These are phyloP conservation scores for Channa argus DNA, from an alignment of 2,113 vertebrate genomes.

Conservation along the genomic window DNA sequence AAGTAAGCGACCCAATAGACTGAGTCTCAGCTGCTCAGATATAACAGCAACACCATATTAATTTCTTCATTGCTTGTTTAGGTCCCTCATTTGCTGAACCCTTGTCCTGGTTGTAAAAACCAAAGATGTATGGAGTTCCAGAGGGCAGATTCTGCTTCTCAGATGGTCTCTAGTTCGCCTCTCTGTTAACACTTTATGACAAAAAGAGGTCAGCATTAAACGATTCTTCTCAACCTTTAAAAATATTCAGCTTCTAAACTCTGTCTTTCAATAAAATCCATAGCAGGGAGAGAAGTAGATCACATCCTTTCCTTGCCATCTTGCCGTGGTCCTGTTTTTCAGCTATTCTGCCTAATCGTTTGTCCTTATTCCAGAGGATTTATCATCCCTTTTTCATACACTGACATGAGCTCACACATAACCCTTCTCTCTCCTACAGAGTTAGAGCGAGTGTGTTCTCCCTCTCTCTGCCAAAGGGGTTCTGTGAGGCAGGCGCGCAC, in stretches of 20 bases:
- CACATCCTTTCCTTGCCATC: constrained; percentile 52
- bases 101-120: constrained; percentile 12
- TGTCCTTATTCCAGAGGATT: constrained; percentile 67
- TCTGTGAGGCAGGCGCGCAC: constrained; percentile 74
- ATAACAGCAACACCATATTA: constrained; percentile 44
- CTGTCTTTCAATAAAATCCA: constrained; percentile 47
- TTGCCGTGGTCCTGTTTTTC: constrained; percentile 41
- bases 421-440: constrained; percentile 58
- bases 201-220: constrained; percentile 10
- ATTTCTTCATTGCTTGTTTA: constrained; percentile 30
- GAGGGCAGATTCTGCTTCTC: constrained; percentile 40
- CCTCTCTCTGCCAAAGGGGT: constrained; percentile 69
- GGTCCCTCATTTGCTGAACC: constrained; percentile 31
- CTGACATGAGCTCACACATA: constrained; percentile 75
- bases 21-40: constrained; percentile 55
- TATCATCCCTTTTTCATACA: constrained; percentile 66
- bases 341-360: constrained; percentile 58
- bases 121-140: constrained; percentile 18
- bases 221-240: constrained; percentile 24
- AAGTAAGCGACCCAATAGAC: constrained; percentile 23
- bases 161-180: constrained; percentile 11
- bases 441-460: constrained; percentile 59
- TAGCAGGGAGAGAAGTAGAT: constrained; percentile 32
- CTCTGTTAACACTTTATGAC: constrained; percentile 31
- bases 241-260: constrained; percentile 23